phyloP scores from a whole-genome alignment of 2,888 invertebrate species.

The Drosophila aldrichi region DNA sequence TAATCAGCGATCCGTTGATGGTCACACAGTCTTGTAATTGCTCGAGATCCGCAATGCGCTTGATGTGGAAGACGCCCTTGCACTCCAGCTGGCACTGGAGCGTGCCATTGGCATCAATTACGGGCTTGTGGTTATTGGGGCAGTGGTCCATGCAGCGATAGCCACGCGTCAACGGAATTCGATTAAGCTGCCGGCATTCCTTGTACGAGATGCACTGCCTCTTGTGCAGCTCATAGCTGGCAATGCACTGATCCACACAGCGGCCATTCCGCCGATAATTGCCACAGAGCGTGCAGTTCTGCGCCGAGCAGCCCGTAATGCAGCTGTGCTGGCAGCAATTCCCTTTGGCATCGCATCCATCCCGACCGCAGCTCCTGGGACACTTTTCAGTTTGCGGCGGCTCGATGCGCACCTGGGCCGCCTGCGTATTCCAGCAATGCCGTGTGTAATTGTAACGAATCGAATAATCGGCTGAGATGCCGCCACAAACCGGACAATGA shows the following conservation, averaged over 20 bases:
- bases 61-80: slow-evolving; percentile 65
- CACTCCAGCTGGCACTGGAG: slow-evolving; percentile 68
- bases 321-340: slow-evolving; percentile 93
- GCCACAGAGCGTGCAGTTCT: slow-evolving; percentile 85
- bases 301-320: slow-evolving; percentile 91
- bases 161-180: slow-evolving; percentile 60
- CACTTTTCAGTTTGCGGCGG: slow-evolving; percentile 83
- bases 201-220: slow-evolving; percentile 62
- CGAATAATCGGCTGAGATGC: slow-evolving; percentile 42
- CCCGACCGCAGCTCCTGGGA: slow-evolving; percentile 86
- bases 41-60: slow-evolving; percentile 58
- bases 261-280: slow-evolving; percentile 68
- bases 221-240: slow-evolving; percentile 59
- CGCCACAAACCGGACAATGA: slow-evolving; percentile 88
- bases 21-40: slow-evolving; percentile 88
- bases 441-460: slow-evolving; percentile 29
- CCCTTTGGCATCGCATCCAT: slow-evolving; percentile 86
- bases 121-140: slow-evolving; percentile 86
- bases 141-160: slow-evolving; percentile 89
- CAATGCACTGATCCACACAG: slow-evolving; percentile 70
- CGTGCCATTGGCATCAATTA: slow-evolving; percentile 21
- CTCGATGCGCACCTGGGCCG: slow-evolving; percentile 50
- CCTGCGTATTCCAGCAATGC: slow-evolving; percentile 92
- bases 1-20: slow-evolving; percentile 89
- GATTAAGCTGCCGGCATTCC: slow-evolving; percentile 61